These are phyloP conservation scores for Neocloeon triangulifer DNA, from an alignment of 1,140 invertebrate species.

Conservation along the genomic window DNA sequence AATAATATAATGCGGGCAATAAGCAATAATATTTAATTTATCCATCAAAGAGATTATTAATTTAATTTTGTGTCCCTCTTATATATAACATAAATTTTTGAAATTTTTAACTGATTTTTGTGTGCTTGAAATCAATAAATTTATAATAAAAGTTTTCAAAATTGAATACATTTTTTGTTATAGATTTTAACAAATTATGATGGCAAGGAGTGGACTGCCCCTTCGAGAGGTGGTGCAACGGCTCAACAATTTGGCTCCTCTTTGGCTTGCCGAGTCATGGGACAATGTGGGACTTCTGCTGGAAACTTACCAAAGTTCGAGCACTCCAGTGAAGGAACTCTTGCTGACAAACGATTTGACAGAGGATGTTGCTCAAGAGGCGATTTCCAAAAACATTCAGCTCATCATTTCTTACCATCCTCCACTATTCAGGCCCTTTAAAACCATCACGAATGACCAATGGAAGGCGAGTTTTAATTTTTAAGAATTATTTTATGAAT, in stretches of 20 bases:
- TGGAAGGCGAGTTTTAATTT: conserved; percentile 42
- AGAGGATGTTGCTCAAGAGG: conserved; percentile 69
- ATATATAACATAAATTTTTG: too few relatives aligned
- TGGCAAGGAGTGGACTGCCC: too few relatives aligned
- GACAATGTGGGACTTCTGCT: conserved; percentile 89
- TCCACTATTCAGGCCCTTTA: conserved; percentile 71
- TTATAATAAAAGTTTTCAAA: too few relatives aligned
- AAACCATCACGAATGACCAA: conserved; percentile 35
- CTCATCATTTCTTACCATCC: conserved; percentile 91
- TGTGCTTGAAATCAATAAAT: too few relatives aligned
- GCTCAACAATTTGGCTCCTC: conserved; percentile 46
- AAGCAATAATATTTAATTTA: too few relatives aligned
- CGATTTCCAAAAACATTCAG: conserved; percentile 34
- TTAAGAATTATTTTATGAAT: conserved; percentile 1
- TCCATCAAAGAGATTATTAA: too few relatives aligned
- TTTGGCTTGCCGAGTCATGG: conserved; percentile 59
- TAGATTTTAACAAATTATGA: too few relatives aligned
- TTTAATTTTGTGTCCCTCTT: too few relatives aligned
- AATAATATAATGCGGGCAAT: too few relatives aligned
- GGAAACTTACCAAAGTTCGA: conserved; percentile 33
- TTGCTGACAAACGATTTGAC: conserved; percentile 91
- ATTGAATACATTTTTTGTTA: too few relatives aligned
- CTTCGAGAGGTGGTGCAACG: conserved; percentile 31
- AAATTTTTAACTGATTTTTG: too few relatives aligned
- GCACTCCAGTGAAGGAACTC: conserved; percentile 32